Evolutionary conservation across 2,113 vertebrate species (phyloP).

Genomic region (Pseudorhombus dupliciocellatus): DNA sequence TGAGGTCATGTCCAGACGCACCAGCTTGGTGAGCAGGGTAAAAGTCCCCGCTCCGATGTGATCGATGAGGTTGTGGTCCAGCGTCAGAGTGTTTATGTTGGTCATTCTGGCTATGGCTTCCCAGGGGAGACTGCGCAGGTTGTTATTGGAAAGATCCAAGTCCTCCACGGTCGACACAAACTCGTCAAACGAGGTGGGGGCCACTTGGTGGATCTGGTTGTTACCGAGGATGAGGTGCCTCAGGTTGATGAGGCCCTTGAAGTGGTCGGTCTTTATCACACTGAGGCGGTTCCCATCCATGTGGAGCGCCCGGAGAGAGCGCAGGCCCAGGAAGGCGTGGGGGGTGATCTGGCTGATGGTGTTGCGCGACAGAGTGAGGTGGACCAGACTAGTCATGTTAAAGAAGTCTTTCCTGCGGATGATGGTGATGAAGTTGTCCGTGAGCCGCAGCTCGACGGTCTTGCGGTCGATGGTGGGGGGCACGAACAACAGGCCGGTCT

Average conservation of each 20-base stretch:
- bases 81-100: constrained; percentile 90
- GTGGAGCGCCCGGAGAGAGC: constrained; percentile 89
- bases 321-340: constrained; percentile 87
- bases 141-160: constrained; percentile 94
- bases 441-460: constrained; percentile 92
- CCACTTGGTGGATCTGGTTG: constrained; percentile 91
- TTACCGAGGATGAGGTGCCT: constrained; percentile 94
- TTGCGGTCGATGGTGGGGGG: constrained; percentile 91
- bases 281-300: constrained; percentile 92
- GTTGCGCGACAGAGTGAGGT: constrained; percentile 94
- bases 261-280: constrained; percentile 84
- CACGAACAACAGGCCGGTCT: constrained; percentile 91
- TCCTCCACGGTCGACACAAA: constrained; percentile 94
- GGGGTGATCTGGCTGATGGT: constrained; percentile 92
- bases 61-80: constrained; percentile 95
- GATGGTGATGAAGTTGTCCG: constrained; percentile 94
- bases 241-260: constrained; percentile 89
- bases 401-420: constrained; percentile 90
- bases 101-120: constrained; percentile 91
- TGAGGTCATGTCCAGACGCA: constrained; percentile 92
- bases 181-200: constrained; percentile 86
- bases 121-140: constrained; percentile 89
- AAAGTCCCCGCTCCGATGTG: constrained; percentile 89
- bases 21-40: constrained; percentile 88
- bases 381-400: constrained; percentile 96